phyloP scores from a whole-genome alignment of 2,113 vertebrate genomes.

The Rattus rattus region DNA sequence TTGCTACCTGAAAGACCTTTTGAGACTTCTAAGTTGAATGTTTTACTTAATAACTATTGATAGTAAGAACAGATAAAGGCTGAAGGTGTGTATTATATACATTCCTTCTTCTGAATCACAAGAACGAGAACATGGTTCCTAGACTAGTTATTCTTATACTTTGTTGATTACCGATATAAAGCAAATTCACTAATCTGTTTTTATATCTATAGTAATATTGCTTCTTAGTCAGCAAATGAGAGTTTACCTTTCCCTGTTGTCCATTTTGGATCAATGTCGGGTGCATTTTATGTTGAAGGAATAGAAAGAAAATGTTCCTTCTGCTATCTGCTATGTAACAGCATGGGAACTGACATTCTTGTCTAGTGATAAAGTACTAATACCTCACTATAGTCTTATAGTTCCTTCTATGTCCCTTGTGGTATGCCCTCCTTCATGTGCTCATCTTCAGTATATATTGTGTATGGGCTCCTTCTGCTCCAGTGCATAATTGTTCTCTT shows the following conservation, averaged over 20 bases:
- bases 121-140: background rate
- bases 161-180: background rate
- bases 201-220: background rate
- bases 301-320: constrained; percentile 26
- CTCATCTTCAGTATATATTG: background rate
- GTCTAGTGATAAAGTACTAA: background rate
- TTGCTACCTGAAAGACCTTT: background rate
- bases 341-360: background rate
- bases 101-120: constrained; percentile 11
- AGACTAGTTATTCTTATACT: background rate
- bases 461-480: fast-evolving
- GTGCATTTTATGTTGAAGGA: constrained; percentile 37
- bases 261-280: background rate
- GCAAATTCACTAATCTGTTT: background rate
- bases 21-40: background rate
- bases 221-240: constrained; percentile 11
- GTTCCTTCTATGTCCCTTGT: background rate
- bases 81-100: background rate
- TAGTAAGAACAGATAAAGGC: background rate
- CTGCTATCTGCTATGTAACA: background rate
- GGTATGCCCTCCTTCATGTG: background rate
- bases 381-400: background rate
- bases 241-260: background rate
- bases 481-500: fast-evolving
- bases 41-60: background rate